Base-by-base conservation (phyloP, 1,140 invertebrate genomes). In the Drosophila seguyi region DNA sequence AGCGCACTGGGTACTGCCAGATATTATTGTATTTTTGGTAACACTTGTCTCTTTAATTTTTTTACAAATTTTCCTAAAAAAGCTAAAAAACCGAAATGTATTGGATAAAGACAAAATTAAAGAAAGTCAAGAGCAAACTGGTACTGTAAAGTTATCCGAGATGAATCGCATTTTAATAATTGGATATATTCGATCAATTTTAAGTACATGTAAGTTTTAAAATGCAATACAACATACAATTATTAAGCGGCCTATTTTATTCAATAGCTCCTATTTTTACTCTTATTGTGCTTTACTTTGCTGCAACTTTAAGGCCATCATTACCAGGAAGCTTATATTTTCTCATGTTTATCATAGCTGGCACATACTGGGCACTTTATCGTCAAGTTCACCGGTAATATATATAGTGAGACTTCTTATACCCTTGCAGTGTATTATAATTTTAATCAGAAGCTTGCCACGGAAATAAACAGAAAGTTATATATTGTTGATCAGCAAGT, bases 311-410 rank as follows among this genome's bases (percentile, higher is more conserved):
- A 77, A 94, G 95, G 44, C 97, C 97, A 6, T 98, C 97, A n/a
- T 93, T 97, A 3, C 95, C 96, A 7, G 96, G 95, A 22, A 95
- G 95, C 6, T 93, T 98, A 20, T 99, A 99, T 93, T 98, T 98
- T 92, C 67, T 98, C 6, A 93, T 96, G 10, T 99, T 99, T 92
- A 73, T 99, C 68, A 94, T 94, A 20, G 94, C 96, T 2, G 96
- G 96, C 3, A 98, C 98, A 0, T 97, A 96, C 94, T 98, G 98
- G 97, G 95, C 97, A 2, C 95, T 96, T 78, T 96, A 97, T 83
- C 95, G 95, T 52, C 95, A 96, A 42, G 87, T 97, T 27, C 93
- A 93, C 42, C 93, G 77, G 91, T 92, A 74, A 42, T 29, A 39
- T 20, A 20, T 5, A 6, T 53, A 34, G 7, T 38, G 16, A 5